phyloP scores from a whole-genome alignment of 2,113 vertebrate genomes.

The Burhinus oedicnemus region DNA sequence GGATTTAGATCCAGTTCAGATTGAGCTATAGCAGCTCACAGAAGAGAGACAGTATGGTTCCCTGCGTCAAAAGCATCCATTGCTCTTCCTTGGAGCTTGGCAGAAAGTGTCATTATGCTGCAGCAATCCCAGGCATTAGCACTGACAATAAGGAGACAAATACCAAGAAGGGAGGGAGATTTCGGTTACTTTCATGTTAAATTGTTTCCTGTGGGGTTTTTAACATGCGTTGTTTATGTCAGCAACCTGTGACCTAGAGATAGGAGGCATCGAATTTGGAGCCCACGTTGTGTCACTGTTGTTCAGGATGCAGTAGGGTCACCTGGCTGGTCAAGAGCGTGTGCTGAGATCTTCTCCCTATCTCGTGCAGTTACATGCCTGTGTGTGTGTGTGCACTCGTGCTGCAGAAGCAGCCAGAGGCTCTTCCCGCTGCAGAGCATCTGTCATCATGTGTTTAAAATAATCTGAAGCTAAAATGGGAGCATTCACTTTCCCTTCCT shows the following conservation, averaged over 20 bases:
- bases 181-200: not conserved
- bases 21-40: not conserved
- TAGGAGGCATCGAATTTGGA: not conserved
- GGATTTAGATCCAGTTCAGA: not conserved
- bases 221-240: not conserved
- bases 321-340: not conserved
- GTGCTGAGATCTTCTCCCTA: not conserved
- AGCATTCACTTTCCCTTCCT: not conserved
- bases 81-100: not conserved
- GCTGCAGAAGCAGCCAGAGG: not conserved
- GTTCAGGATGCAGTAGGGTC: not conserved
- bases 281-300: not conserved
- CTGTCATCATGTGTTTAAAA: not conserved
- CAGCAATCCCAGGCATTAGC: not conserved
- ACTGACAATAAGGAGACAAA: not conserved
- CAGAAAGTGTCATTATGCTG: not conserved
- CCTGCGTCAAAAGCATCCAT: not conserved
- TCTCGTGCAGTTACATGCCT: not conserved
- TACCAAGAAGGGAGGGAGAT: not conserved
- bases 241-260: not conserved
- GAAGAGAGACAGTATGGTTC: not conserved
- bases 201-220: not conserved
- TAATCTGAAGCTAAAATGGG: slow-evolving; percentile 19
- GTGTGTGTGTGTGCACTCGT: not conserved
- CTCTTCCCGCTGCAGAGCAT: not conserved